phyloP scores from a whole-genome alignment of 1,140 invertebrate genomes.

The Atta colombica region DNA sequence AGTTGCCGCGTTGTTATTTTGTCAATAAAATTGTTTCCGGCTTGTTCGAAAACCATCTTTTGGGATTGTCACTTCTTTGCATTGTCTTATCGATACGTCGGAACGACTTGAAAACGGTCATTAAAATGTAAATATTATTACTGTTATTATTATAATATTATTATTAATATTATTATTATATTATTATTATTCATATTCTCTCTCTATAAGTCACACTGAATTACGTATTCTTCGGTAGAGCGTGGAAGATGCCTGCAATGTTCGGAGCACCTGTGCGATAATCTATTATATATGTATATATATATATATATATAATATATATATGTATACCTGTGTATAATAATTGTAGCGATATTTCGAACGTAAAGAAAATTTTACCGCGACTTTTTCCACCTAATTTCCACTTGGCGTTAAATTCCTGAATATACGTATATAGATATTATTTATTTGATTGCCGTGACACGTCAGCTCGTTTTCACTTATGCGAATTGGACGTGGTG shows the following conservation, averaged over 20 bases:
- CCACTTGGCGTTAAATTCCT: slow-evolving; percentile 52
- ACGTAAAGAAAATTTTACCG: slow-evolving; percentile 56
- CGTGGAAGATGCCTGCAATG: too few species aligned
- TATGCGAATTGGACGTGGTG: slow-evolving; percentile 33
- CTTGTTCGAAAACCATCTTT: slow-evolving; percentile 67
- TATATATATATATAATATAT: slow-evolving; percentile 33
- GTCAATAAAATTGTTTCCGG: slow-evolving; percentile 68
- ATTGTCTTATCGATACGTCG: slow-evolving; percentile 72
- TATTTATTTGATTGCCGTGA: slow-evolving; percentile 45
- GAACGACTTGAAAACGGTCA: slow-evolving; percentile 75
- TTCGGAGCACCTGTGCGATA: too few species aligned
- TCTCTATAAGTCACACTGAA: slow-evolving; percentile 80
- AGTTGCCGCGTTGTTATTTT: background rate
- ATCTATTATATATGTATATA: too few species aligned
- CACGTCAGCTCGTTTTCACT: slow-evolving; percentile 35
- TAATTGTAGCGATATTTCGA: slow-evolving; percentile 56
- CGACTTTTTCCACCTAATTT: slow-evolving; percentile 32
- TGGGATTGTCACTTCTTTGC: slow-evolving; percentile 73
- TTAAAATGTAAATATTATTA: slow-evolving; percentile 73
- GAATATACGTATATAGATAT: slow-evolving; percentile 65
- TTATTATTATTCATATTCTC: slow-evolving; percentile 53
- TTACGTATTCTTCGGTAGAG: slow-evolving; percentile 68
- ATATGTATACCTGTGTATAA: slow-evolving; percentile 31
- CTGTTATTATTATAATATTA: slow-evolving; percentile 73
- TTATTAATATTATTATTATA: slow-evolving; percentile 64